phyloP scores from a whole-genome alignment of 2,797 vertebrate species.

The Enoplosus armatus region DNA sequence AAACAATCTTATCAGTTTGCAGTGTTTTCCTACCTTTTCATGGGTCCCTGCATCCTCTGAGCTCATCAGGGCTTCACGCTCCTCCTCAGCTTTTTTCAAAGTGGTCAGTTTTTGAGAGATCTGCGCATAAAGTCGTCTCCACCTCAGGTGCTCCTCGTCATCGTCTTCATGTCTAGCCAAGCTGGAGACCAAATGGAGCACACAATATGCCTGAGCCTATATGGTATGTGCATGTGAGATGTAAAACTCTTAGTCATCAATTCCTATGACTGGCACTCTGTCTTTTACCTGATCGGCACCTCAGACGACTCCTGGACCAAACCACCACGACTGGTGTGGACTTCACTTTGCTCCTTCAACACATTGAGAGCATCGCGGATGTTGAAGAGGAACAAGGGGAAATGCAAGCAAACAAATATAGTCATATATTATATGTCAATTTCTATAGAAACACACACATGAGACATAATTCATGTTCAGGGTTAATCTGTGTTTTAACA shows the following conservation, averaged over 20 bases:
- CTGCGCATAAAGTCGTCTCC: conserved; percentile 54
- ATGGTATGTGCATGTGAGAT: background rate
- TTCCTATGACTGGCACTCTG: too few species aligned
- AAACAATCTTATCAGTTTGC: background rate
- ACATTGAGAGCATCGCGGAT: conserved; percentile 76
- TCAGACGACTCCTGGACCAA: background rate
- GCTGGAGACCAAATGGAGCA: conserved; percentile 28
- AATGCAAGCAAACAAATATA: background rate
- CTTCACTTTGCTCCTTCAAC: conserved; percentile 78
- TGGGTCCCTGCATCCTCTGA: conserved; percentile 13
- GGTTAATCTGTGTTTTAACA: background rate
- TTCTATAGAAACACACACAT: background rate
- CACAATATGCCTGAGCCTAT: background rate
- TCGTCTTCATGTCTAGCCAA: conserved; percentile 22
- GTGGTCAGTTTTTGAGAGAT: conserved; percentile 59
- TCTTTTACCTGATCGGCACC: conserved; percentile 51
- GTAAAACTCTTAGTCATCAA: too few species aligned
- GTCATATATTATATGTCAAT: too few species aligned
- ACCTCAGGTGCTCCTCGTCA: conserved; percentile 35
- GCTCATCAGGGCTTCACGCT: conserved; percentile 9
- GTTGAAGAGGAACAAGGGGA: background rate
- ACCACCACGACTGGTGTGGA: conserved; percentile 46
- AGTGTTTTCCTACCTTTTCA: conserved; percentile 39
- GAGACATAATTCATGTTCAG: background rate
- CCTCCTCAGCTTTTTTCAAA: conserved; percentile 55